phyloP scores from a whole-genome alignment of 2,888 invertebrate species.

The Philonicus albiceps region DNA sequence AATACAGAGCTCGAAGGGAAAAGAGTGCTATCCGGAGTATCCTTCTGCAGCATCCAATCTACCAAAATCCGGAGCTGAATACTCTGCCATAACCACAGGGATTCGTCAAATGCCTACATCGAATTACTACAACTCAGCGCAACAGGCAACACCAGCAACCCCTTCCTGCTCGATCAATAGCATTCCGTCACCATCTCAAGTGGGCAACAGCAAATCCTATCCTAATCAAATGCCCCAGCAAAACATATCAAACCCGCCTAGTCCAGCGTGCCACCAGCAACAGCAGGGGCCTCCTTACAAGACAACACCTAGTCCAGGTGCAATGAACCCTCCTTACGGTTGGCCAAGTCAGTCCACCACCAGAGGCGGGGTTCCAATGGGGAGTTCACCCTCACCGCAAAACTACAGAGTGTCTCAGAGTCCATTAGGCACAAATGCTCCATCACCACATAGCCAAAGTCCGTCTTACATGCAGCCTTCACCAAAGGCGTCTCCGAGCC shows the following conservation, averaged over 20 bases:
- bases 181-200: constrained; percentile 35
- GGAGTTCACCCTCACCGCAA: constrained; percentile 41
- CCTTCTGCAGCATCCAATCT: constrained; percentile 13
- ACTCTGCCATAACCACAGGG: not conserved
- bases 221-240: constrained; percentile 14
- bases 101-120: constrained; percentile 1
- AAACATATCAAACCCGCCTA: constrained; percentile 24
- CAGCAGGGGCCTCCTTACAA: constrained; percentile 10
- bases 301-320: constrained; percentile 39
- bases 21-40: constrained; percentile 37
- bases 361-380: constrained; percentile 44
- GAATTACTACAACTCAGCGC: constrained; percentile 30
- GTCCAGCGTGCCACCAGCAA: not conserved
- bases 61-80: constrained; percentile 22
- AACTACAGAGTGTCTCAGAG: not conserved
- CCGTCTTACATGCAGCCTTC: constrained; percentile 48
- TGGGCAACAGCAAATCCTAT: not conserved
- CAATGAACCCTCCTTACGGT: constrained; percentile 51
- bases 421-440: constrained; percentile 21
- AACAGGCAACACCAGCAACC: constrained; percentile 11
- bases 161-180: constrained; percentile 9
- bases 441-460: constrained; percentile 46
- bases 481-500: constrained; percentile 48
- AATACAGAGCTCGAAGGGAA: constrained; percentile 40
- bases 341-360: constrained; percentile 49